phyloP scores from a whole-genome alignment of 2,113 vertebrate genomes.

The Tetrax tetrax region DNA sequence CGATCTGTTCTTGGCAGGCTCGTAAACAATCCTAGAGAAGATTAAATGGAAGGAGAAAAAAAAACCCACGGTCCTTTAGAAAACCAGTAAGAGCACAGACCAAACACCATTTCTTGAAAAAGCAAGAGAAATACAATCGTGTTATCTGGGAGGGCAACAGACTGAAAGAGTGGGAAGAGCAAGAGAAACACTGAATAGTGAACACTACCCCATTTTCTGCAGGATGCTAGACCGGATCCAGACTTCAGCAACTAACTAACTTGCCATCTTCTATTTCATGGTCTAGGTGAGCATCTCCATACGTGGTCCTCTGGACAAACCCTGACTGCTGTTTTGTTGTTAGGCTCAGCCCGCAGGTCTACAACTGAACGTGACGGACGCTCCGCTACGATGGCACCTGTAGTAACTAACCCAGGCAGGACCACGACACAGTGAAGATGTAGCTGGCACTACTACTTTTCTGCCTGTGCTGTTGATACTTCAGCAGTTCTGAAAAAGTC shows the following conservation, averaged over 20 bases:
- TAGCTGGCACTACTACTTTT: background rate
- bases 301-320: background rate
- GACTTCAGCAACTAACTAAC: background rate
- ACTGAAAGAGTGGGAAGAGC: background rate
- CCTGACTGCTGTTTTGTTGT: accelerated
- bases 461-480: background rate
- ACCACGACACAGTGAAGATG: background rate
- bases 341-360: background rate
- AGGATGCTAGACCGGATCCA: background rate
- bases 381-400: background rate
- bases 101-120: background rate
- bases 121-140: background rate
- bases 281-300: background rate
- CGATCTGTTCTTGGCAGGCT: constrained; percentile 98
- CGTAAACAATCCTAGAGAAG: constrained; percentile 90
- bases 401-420: background rate
- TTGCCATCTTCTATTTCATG: background rate
- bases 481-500: background rate
- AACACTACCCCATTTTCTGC: background rate
- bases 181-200: accelerated
- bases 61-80: constrained; percentile 53
- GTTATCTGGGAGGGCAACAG: background rate
- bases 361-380: accelerated
- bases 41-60: constrained; percentile 5
- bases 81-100: background rate